A percentile compares a stretch with the other conserved stretches of the same genome.
Evolutionary conservation across 2,113 vertebrate species (phyloP).

Genomic region (Crotalus helleri): DNA sequence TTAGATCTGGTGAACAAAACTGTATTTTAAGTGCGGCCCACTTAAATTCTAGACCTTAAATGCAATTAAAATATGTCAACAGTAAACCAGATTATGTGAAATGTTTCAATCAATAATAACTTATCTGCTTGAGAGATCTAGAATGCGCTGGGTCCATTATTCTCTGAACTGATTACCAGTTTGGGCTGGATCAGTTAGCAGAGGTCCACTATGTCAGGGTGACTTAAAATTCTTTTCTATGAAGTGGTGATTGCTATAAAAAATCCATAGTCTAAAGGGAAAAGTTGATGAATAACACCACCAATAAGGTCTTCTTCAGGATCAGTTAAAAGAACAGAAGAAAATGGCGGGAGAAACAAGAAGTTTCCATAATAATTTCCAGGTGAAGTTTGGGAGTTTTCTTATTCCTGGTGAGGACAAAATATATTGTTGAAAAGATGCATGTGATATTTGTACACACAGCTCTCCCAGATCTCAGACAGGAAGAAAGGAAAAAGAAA

Average conservation of each 20-base stretch:
- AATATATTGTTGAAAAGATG: neutral
- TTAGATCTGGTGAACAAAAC: neutral
- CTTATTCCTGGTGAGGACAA: neutral
- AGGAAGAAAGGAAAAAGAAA: neutral
- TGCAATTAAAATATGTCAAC: neutral
- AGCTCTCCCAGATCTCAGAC: neutral
- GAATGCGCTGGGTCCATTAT: neutral
- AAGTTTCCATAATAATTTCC: neutral
- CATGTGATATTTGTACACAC: neutral
- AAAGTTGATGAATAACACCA: neutral
- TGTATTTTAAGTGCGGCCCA: neutral
- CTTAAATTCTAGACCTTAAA: neutral
- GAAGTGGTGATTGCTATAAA: neutral
- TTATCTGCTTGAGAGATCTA: neutral
- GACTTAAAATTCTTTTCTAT: neutral
- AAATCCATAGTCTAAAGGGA: neutral
- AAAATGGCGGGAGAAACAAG: neutral
- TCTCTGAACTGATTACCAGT: neutral
- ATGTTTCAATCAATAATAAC: neutral
- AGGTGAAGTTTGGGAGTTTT: neutral
- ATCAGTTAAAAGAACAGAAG: neutral
- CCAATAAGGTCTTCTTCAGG: neutral
- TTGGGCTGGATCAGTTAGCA: neutral
- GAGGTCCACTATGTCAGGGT: neutral
- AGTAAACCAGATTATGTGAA: neutral